Percentiles rank a stretch among this genome's conserved stretches.
Evolutionary conservation across 2,113 vertebrate genomes (phyloP).

Genomic region (Pholis gunnellus): DNA sequence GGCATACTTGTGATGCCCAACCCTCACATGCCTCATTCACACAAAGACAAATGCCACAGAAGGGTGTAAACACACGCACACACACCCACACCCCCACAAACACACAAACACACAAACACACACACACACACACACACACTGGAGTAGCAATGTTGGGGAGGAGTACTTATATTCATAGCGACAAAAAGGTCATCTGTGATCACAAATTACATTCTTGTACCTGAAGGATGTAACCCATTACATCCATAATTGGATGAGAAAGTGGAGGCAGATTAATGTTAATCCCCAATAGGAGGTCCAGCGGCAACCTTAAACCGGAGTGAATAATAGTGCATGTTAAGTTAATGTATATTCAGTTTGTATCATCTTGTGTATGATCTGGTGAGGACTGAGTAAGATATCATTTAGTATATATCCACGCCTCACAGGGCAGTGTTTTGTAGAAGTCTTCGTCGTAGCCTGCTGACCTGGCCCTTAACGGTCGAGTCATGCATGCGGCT

Average conservation of each 20-base stretch:
- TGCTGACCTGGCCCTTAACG: conserved; percentile 62
- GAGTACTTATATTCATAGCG: conserved; percentile 17
- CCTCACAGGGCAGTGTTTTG: conserved; percentile 13
- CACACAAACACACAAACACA: too few relatives aligned
- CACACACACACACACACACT: not conserved
- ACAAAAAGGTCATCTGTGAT: conserved; percentile 21
- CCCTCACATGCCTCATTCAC: not conserved
- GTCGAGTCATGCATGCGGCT: conserved; percentile 69
- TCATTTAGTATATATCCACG: conserved; percentile 12
- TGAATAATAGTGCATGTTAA: not conserved
- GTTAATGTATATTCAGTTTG: not conserved
- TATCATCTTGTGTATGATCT: not conserved
- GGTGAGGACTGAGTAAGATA: conserved; percentile 5
- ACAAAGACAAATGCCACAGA: not conserved
- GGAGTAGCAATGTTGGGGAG: not conserved
- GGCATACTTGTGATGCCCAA: not conserved
- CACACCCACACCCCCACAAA: too few relatives aligned
- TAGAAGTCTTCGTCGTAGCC: conserved; percentile 44
- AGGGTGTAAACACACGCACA: conserved; percentile 1
- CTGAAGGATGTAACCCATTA: conserved; percentile 34
- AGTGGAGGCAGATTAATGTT: conserved; percentile 37
- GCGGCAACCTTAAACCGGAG: not conserved
- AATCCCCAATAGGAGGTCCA: conserved; percentile 11
- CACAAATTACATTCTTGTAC: conserved; percentile 26
- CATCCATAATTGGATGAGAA: conserved; percentile 36